Base-by-base conservation (phyloP, 2,888 invertebrate genomes). In the Esperia sulphurella region DNA sequence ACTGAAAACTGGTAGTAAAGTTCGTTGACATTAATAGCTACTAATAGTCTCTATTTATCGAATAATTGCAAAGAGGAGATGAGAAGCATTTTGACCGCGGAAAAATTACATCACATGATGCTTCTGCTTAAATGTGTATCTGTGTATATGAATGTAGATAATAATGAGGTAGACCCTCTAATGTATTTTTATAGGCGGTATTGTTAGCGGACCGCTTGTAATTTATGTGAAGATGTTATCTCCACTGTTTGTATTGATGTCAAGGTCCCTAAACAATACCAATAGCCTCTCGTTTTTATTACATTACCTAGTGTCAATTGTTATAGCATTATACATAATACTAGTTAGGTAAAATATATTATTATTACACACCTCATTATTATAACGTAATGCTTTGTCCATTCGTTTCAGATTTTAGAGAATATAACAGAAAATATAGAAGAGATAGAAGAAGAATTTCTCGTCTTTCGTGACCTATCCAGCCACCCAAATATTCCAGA, bases 361-460 rank as follows among this genome's bases (percentile, higher is more conserved):
- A 46, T 49, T 47, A 48, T 40, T 38, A 14, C 13, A 10, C 7
- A 12, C 12, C n/a, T 45, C 43, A 42, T 37, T 43, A 44, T 43
- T 42, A 13, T 14, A 21, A 21, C 21, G 21, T 21, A 13, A 13
- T 38, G 2, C 29, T 28, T 43, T n/a, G 10, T n/a, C 49, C 43
- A 41, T 45, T 45, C 33, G 43, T 67, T 59, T n/a, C 77, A 90
- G 90, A 93, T 96, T 54, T 78, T 96, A 68, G 95, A 95, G 72
- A 94, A 94, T 61, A 93, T 95, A 43, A 91, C 94, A 0, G 95
- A 95, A 71, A 95, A 95, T 63, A 92, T 95, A 51, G 95, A 95
- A 74, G 95, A 96, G 79, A 95, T 95, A 52, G 95, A 95, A 79
- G 95, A 95, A 63, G 95, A 95, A 71, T 95, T 93, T 68, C 80